phyloP scores from a whole-genome alignment of 2,113 vertebrate genomes.

The Columba janthina region DNA sequence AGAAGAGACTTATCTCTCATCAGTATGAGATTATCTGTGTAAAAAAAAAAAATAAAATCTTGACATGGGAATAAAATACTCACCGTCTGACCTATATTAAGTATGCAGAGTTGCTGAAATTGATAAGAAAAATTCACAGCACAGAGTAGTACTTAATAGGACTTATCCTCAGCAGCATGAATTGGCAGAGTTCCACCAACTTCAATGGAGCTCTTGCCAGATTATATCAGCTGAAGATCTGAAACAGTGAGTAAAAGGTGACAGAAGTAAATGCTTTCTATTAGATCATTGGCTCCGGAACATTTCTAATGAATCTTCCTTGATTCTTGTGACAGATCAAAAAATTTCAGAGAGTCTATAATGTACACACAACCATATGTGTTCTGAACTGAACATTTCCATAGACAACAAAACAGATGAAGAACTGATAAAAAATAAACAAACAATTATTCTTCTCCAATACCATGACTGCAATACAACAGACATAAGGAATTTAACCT shows the following conservation, averaged over 20 bases:
- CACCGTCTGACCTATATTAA: background rate
- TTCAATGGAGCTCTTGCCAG: background rate
- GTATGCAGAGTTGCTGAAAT: background rate
- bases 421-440: background rate
- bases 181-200: background rate
- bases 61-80: background rate
- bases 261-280: background rate
- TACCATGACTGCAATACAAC: background rate
- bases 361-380: fast-evolving
- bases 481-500: background rate
- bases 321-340: background rate
- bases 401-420: background rate
- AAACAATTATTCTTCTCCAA: background rate
- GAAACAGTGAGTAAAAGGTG: background rate
- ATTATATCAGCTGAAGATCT: background rate
- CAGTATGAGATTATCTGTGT: background rate
- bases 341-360: background rate
- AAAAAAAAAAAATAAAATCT: background rate
- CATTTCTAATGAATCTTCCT: background rate
- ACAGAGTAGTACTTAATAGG: background rate
- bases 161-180: background rate
- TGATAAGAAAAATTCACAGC: background rate
- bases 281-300: background rate
- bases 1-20: background rate
- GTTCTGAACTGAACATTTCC: background rate